Evolutionary conservation across 2,113 vertebrate species (phyloP).

Genomic region (Lepus americanus): DNA sequence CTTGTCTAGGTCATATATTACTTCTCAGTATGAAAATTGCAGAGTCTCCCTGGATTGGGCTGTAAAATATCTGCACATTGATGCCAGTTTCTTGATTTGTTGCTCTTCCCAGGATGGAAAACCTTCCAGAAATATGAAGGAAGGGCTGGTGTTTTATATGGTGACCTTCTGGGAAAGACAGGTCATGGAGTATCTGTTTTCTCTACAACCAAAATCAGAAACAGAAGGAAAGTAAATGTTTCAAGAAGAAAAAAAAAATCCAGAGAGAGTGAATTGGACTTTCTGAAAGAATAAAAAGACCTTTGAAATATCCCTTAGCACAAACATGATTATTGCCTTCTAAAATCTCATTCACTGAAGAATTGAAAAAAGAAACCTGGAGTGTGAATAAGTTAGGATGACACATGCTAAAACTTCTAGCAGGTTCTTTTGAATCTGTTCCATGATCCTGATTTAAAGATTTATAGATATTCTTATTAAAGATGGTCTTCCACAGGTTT

Average conservation of each 20-base stretch:
- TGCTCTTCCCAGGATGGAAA: constrained; percentile 82
- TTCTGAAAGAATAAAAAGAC: constrained; percentile 46
- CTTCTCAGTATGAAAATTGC: constrained; percentile 84
- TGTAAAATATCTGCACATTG: constrained; percentile 80
- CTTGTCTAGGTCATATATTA: constrained; percentile 87
- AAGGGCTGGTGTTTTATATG: constrained; percentile 73
- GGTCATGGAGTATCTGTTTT: constrained; percentile 67
- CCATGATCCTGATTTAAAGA: not conserved
- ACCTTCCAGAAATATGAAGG: constrained; percentile 85
- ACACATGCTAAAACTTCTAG: not conserved
- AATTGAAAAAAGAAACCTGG: not conserved
- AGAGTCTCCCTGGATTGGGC: constrained; percentile 81
- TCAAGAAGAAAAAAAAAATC: constrained; percentile 24
- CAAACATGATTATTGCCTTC: not conserved
- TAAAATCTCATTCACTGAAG: constrained; percentile 1
- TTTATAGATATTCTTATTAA: not conserved
- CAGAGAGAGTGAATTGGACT: constrained; percentile 47
- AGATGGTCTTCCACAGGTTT: not conserved
- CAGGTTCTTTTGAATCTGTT: not conserved
- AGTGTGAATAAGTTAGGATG: not conserved
- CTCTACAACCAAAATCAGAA: constrained; percentile 77
- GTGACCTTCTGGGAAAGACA: constrained; percentile 71
- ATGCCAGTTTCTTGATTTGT: constrained; percentile 84
- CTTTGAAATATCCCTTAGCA: constrained; percentile 20
- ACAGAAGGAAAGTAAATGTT: constrained; percentile 72